Percentiles rank a stretch among this genome's conserved stretches.
These are phyloP conservation scores for Gobio gobio DNA, from an alignment of 2,113 vertebrate species.

Conservation along the genomic window DNA sequence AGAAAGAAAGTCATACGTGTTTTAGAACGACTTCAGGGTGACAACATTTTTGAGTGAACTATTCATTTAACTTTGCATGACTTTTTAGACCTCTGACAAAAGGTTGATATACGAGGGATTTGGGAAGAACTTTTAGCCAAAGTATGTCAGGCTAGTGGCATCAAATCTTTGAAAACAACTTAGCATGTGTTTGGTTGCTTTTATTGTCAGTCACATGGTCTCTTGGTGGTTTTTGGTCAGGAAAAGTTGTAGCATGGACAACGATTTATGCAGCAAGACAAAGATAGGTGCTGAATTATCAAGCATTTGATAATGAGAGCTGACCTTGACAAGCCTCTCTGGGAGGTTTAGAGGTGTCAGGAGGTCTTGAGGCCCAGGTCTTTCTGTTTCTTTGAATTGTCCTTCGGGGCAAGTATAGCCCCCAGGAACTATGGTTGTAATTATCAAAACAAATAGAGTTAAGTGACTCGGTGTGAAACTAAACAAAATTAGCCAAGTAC, in stretches of 20 bases:
- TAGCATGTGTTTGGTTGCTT: not conserved
- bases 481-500: slow-evolving; percentile 70
- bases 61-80: too few relatives aligned
- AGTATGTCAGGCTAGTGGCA: not conserved
- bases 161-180: not conserved
- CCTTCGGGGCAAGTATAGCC: slow-evolving; percentile 40
- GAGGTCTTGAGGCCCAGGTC: slow-evolving; percentile 27
- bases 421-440: slow-evolving; percentile 50
- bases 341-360: not conserved
- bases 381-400: slow-evolving; percentile 39
- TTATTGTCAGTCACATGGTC: not conserved
- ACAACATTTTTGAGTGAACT: too few relatives aligned
- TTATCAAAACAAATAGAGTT: slow-evolving; percentile 69
- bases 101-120: not conserved
- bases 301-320: slow-evolving; percentile 10
- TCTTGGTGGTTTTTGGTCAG: not conserved
- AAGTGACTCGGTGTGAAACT: slow-evolving; percentile 56
- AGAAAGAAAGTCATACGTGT: too few relatives aligned
- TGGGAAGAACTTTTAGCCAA: not conserved
- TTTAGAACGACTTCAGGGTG: too few relatives aligned
- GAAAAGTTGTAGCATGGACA: not conserved
- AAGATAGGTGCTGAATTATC: slow-evolving; percentile 9
- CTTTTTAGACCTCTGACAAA: not conserved
- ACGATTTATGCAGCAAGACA: not conserved
- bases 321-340: slow-evolving; percentile 26